Evolutionary conservation across 2,888 invertebrate genomes (phyloP), one percentile per base, ranked within the genome.

Genomic region (Podabrus alpinus): DNA sequence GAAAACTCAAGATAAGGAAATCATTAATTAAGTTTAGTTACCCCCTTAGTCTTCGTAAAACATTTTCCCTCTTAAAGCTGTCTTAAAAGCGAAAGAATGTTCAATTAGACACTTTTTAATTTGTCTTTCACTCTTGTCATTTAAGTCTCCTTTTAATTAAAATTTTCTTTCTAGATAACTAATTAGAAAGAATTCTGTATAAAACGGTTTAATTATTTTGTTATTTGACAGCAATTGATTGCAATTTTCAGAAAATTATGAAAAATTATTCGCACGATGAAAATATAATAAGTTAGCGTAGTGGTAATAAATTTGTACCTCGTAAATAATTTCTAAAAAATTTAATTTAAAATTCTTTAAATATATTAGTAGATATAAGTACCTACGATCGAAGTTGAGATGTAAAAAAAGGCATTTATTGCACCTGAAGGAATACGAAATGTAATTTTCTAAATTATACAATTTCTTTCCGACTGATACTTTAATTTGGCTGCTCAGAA

Each of bases 21-120:
- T 80, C 80, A 81, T 81, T 81, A 81, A 81, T 81, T 81, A 80
- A 81, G 79, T 73, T 75, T 74, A 75, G 72, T 72, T 74, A 75
- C 75, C 79, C 75, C 72, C 75, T 77, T 68, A 68, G 73, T 73
- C 73, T 75, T 75, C 75, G 67, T 69, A 73, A 75, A 75, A 71
- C 69, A 73, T 67, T 76, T 72, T 67, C 75, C 75, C 77, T 77
- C 75, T 72, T 77, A 75, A 75, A 75, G 64, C 75, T 77, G 77
- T 77, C 77, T 77, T 77, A 77, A 72, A 77, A 77, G 75, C 74
- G 78, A 80, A 81, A 80, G 81, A 81, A 81, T 81, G 81, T 81
- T 80, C 81, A 81, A 81, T 81, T 81, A 81, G 80, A 77, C 79
- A 77, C 77, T 80, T 79, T 81, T 80, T 79, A 80, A 80, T 81